Base-by-base conservation (phyloP, 2,797 vertebrate species). In the Pseudochirops cupreus region DNA sequence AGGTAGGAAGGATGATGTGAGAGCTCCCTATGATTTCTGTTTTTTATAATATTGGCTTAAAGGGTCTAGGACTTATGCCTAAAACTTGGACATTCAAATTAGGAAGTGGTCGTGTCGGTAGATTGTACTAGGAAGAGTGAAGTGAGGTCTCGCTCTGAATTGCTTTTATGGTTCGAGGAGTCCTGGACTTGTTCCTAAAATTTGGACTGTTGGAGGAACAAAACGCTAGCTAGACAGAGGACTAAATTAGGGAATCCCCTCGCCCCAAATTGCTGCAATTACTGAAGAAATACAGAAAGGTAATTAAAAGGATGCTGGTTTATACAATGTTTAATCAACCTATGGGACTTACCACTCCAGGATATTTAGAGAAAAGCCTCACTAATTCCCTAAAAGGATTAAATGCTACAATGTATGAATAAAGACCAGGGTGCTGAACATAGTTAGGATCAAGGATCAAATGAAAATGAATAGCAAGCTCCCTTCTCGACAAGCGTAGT, bases 281-380 rank as follows among this genome's bases (percentile, higher is more conserved):
- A 90, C n/a, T 31, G 26, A 90, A 54, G 53, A 28, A 90, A 52
- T 53, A 54, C 5, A 9, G 62, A 92, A 33, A 89, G 39, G 59
- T 92, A 92, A 57, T 92, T 6, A 67, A 96, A 93, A 94, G 33
- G 3, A 28, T 89, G 3, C 59, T 29, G 33, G 56, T 0, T 91
- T 82, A 13, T 62, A 10, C n/a, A 29, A n/a, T 89, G 46, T 56
- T 1, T 62, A 59, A 4, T 50, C 50, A 53, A 91, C n/a, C 10
- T 33, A n/a, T 92, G 0, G 59, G 82, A 82, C 28, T 24, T 39
- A 33, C 10, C 92, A 46, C 9, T 91, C 4, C 46, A 93, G 92
- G 11, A 11, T 89, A 59, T 96, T 93, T 39, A 91, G 59, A 87
- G 33, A 55, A 92, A 93, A 53, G 62, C 33, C 16, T n/a, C n/a